Base-by-base conservation (phyloP, 2,113 vertebrate genomes). In the Arizona elegans region DNA sequence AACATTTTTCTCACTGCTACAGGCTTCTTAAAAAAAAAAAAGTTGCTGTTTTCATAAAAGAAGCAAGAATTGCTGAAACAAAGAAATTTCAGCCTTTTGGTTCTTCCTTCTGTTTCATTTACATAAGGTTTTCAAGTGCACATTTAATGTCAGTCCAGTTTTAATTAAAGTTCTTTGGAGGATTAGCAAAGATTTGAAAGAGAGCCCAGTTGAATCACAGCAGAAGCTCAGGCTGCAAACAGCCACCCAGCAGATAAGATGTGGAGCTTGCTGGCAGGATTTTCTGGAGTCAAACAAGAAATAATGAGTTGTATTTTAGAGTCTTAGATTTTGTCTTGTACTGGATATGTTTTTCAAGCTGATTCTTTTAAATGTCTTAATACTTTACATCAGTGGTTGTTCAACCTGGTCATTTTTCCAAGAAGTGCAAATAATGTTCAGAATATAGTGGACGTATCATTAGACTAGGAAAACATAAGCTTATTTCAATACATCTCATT, bases 121-220 rank as follows among this genome's bases (percentile, higher is more conserved):
- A 97, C 96, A 96, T 96, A 97, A 96, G 92, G 91, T 95, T 94
- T 95, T 95, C 93, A 96, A 97, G 96, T 92, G 94, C 96, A n/a
- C 53, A 96, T 96, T 97, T 95, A 94, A 97, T 95, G 93, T 93
- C 93, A 94, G 93, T 95, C 92, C 92, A 95, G 94, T 89, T 97
- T 97, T 97, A 97, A 97, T 97, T 97, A 98, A 97, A 94, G 94
- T 97, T 97, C 95, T 96, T 95, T 97, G 96, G 95, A 95, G 97
- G 96, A 97, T 97, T 97, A 97, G 95, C 87, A 95, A 94, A 95
- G 96, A 97, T 96, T 97, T 97, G 97, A 98, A 97, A 96, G 23
- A 8, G 94, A 97, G 96, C 97, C 96, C 52, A 93, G 94, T 33
- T 53, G 58, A 97, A 95, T 97, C 96, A 97, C 75, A 90, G 96